Evolutionary conservation across 2,113 vertebrate genomes (phyloP), one percentile per base, ranked within the genome.

Genomic region (Rhombomys opimus): DNA sequence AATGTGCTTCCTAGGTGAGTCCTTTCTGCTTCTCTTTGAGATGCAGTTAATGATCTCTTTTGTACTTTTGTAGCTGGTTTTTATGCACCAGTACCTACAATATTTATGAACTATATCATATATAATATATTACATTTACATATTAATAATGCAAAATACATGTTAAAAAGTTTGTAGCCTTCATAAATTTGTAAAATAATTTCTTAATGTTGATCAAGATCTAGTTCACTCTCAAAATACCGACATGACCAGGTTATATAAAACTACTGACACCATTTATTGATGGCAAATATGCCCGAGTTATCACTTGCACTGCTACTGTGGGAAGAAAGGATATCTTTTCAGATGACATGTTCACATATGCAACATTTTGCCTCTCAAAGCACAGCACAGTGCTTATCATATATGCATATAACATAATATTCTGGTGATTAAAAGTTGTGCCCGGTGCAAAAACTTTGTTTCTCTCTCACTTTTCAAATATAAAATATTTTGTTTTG

Each of bases 341-440:
- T 46, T 87, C 50, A 61, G 82, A 38, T 76, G 35, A 38, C 7
- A 32, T 65, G 1, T 50, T 18, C 18, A 35, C 18, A 52, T 25
- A 46, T 57, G 30, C 85, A 70, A 72, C 46, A 88, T 85, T 91
- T 89, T 96, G 22, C 30, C 52, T 90, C 52, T 67, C 13, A 38
- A 13, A 10, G 2, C 41, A 59, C 77, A 65, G 8, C 35, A 59
- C 22, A 67, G 27, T 61, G 18, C 35, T 52, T 85, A 75, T 89
- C 22, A 52, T 25, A 41, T 65, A 73, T 41, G 20, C 1, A 73
- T 54, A 59, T 25, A 59, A 10, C 41, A 68, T 10, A 72, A 3
- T 67, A 30, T 88, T 76, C 38, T 89, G 52, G 38, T 90, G 11
- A 35, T 87, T 92, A 89, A 80, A 96, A 93, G 72, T 61, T 6